Conservation (phyloP, 2,888 invertebrate genomes). For the Melinaea menophilus region DNA sequence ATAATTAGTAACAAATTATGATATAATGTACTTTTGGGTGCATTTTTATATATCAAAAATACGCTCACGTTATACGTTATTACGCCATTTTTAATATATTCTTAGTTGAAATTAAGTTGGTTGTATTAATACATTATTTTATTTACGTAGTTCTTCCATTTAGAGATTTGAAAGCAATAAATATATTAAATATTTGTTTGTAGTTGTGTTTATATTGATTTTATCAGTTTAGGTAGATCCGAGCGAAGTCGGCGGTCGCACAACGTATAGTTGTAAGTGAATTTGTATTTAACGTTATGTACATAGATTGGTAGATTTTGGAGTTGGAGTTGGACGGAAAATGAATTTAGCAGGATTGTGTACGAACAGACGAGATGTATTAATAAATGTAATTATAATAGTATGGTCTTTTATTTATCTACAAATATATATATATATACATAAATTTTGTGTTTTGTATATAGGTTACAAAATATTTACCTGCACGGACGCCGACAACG, state of each 20-base stretch:
- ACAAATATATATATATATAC: too few species aligned
- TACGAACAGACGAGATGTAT: conserved; percentile 30
- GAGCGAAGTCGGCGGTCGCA: conserved; percentile 27
- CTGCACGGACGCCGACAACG: too few species aligned
- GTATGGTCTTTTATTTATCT: conserved; percentile 25
- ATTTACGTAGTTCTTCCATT: conserved; percentile 52
- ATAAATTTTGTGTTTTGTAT: too few species aligned
- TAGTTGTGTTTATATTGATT: conserved; percentile 55
- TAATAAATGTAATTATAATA: conserved; percentile 34
- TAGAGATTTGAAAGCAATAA: conserved; percentile 67
- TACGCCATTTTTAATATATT: neutral
- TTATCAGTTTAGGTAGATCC: conserved; percentile 41
- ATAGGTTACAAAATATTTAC: too few species aligned
- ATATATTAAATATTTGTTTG: conserved; percentile 48
- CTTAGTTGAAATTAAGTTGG: conserved; percentile 1
- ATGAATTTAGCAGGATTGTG: conserved; percentile 22
- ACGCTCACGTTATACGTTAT: neutral
- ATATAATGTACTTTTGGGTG: too few species aligned
- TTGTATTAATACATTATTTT: conserved; percentile 20
- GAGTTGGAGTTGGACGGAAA: conserved; percentile 14
- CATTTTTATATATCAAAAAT: too few species aligned
- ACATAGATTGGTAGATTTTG: conserved; percentile 18
- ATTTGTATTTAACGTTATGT: conserved; percentile 14
- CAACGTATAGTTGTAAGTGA: conserved; percentile 20
- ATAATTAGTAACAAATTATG: too few species aligned